These are phyloP conservation scores for Scaptomyza tumidula DNA, from an alignment of 2,888 invertebrate species.

Conservation along the genomic window DNA sequence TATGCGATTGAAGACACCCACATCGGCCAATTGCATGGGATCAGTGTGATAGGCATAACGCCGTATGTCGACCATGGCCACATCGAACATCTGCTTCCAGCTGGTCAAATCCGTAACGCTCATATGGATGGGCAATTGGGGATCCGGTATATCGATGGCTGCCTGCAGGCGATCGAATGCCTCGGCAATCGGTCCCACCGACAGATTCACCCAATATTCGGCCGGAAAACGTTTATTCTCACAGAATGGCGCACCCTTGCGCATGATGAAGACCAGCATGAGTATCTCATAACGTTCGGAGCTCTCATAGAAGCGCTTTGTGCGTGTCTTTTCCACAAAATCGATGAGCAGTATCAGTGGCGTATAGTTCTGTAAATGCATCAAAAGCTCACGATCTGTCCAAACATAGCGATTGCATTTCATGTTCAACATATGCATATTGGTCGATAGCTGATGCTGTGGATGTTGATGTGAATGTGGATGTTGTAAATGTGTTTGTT, in stretches of 20 bases:
- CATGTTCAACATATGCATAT: constrained; percentile 66
- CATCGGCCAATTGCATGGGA: constrained; percentile 76
- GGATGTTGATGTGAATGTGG: constrained; percentile 42
- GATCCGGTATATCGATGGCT: constrained; percentile 79
- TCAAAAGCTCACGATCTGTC: constrained; percentile 78
- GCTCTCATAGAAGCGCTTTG: constrained; percentile 80
- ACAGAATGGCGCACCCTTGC: constrained; percentile 80
- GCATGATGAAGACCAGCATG: constrained; percentile 80
- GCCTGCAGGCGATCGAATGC: constrained; percentile 78
- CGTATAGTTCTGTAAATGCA: constrained; percentile 81
- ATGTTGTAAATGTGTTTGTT: constrained; percentile 46
- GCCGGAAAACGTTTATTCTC: constrained; percentile 82
- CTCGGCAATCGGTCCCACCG: constrained; percentile 78
- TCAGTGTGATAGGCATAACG: constrained; percentile 78
- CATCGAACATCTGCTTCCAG: constrained; percentile 81
- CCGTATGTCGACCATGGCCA: constrained; percentile 75
- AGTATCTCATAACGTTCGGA: constrained; percentile 80
- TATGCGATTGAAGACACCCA: constrained; percentile 74
- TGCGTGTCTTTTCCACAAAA: constrained; percentile 81
- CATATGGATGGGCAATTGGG: constrained; percentile 80
- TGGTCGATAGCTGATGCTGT: constrained; percentile 40
- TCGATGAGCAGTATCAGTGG: constrained; percentile 78
- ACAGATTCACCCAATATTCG: constrained; percentile 81
- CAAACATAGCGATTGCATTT: constrained; percentile 71
- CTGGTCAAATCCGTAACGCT: constrained; percentile 79